Evolutionary conservation across 2,888 invertebrate genomes (phyloP), one percentile per base, ranked within the genome.

Genomic region (Pachydiplax longipennis): DNA sequence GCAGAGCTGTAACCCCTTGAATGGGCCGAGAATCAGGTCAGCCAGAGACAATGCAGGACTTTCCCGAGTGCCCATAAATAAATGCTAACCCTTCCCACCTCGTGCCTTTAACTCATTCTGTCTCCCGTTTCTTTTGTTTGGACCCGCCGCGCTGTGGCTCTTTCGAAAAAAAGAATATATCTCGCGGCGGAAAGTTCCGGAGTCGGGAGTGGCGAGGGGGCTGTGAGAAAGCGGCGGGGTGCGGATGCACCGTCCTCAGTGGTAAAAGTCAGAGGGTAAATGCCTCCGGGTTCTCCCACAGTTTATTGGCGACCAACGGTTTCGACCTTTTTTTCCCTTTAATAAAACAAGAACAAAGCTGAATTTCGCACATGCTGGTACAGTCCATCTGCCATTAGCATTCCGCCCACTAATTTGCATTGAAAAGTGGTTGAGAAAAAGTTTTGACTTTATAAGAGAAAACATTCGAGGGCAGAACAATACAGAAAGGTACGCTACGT

Each of bases 11-110:
- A 25, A 58, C 61, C 35, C 61, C 31, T 65, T 61, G 61, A 87
- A 87, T 37, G 35, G 37, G 61, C 83, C 58, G 61, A 18, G 87
- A 87, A 87, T 61, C 87, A 87, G 87, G 87, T 87, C 87, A 87
- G 35, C 87, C 35, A 35, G 81, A 81, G 81, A 81, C 87, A 87
- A 87, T 87, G 87, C 87, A 58, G 65, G 87, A 40, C 87, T 87
- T 87, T 87, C 87, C 61, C 87, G 61, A 65, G 37, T 6, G 87
- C 58, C 58, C 87, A 87, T 87, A 87, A 87, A 87, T 87, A 65
- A 87, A 65, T 81, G 40, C 81, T 81, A 61, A 58, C 58, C 83
- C 58, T 18, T 35, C 83, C 83, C 83, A 31, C 53, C 83, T 31
- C 81, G 22, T 22, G 81, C 35, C 37, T 37, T 73, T 73, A 35